A percentile compares a stretch with the other conserved stretches of the same genome.
phyloP scores from a whole-genome alignment of 2,888 invertebrate genomes.

The Germaria angustata region DNA sequence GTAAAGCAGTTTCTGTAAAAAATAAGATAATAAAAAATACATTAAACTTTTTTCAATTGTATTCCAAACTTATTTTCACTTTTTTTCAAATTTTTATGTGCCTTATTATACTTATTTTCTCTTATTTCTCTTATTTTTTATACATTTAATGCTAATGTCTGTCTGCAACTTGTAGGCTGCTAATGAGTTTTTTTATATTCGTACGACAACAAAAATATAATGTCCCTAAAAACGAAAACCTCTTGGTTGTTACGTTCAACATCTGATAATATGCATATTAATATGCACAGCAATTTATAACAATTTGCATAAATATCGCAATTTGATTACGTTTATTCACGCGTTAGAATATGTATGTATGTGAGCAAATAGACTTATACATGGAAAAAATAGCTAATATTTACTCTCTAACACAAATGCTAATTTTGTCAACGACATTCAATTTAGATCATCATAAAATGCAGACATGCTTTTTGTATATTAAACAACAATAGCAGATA shows the following conservation, averaged over 20 bases:
- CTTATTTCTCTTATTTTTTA: background rate
- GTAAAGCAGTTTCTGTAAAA: constrained; percentile 88
- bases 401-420: constrained; percentile 1
- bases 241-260: constrained; percentile 23
- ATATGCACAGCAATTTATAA: constrained; percentile 40
- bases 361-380: background rate
- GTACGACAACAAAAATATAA: background rate
- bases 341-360: background rate
- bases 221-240: constrained; percentile 22
- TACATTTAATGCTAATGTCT: background rate
- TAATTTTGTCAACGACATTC: constrained; percentile 55
- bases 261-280: constrained; percentile 44
- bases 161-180: background rate
- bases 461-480: constrained; percentile 15
- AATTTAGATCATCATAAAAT: constrained; percentile 60
- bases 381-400: background rate
- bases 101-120: background rate
- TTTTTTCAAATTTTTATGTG: constrained; percentile 57
- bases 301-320: constrained; percentile 55
- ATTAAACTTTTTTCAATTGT: background rate
- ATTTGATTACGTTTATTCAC: constrained; percentile 36
- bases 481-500: background rate
- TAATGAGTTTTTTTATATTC: constrained; percentile 15
- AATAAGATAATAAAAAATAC: constrained; percentile 35
- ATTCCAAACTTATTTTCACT: constrained; percentile 49